These are phyloP conservation scores for Ophthalmolycus amberensis DNA, from an alignment of 2,113 vertebrate genomes.

Conservation along the genomic window DNA sequence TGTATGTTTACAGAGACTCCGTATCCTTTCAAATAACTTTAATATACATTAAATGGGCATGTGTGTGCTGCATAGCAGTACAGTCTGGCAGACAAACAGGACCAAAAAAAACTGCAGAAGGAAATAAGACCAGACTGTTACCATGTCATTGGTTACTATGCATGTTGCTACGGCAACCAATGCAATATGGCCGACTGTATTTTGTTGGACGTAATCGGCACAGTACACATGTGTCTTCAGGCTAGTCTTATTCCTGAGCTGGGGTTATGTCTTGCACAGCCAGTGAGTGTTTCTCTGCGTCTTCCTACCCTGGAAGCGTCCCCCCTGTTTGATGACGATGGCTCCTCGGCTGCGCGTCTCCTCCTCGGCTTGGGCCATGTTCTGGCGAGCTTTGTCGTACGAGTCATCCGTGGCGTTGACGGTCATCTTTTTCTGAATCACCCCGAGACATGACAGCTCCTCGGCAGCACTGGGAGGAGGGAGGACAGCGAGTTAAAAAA, in stretches of 20 bases:
- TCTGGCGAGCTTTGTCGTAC: slow-evolving; percentile 93
- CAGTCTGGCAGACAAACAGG: slow-evolving; percentile 1
- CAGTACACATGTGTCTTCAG: slow-evolving; percentile 53
- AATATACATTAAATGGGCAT: not conserved
- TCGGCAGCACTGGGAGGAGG: slow-evolving; percentile 80
- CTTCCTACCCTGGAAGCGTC: slow-evolving; percentile 86
- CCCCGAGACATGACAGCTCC: slow-evolving; percentile 90
- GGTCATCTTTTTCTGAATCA: slow-evolving; percentile 95
- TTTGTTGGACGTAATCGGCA: slow-evolving; percentile 20
- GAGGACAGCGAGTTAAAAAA: slow-evolving; percentile 2
- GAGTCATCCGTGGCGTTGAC: slow-evolving; percentile 94
- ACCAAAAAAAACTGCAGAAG: slow-evolving; percentile 7
- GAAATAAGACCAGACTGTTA: slow-evolving; percentile 23
- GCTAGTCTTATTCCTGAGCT: slow-evolving; percentile 30
- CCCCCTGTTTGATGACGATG: slow-evolving; percentile 92
- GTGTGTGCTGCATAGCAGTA: slow-evolving; percentile 1
- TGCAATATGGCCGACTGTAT: slow-evolving; percentile 58
- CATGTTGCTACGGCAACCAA: slow-evolving; percentile 57
- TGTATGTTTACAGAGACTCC: not conserved
- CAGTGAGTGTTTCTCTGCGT: not conserved
- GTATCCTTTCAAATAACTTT: not conserved
- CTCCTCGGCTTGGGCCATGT: slow-evolving; percentile 92
- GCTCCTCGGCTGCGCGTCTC: slow-evolving; percentile 90
- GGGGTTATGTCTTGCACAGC: slow-evolving; percentile 44
- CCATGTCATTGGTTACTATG: slow-evolving; percentile 51